Conservation (phyloP, 2,113 vertebrate genomes). For the Campylorhamphus procurvoides region DNA sequence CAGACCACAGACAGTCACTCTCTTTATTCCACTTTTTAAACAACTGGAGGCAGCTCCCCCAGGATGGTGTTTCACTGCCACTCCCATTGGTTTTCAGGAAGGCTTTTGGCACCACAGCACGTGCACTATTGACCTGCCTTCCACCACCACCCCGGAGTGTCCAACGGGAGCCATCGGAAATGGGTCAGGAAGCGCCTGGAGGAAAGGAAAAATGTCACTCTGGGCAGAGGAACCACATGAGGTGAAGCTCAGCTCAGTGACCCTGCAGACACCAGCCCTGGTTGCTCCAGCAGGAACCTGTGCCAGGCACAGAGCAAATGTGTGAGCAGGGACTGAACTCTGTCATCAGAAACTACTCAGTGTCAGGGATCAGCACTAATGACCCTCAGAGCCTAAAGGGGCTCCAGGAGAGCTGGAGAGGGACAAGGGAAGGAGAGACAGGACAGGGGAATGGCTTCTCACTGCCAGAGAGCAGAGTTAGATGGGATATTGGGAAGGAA, state of each 20-base stretch:
- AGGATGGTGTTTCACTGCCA: rapidly evolving
- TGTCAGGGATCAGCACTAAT: background rate
- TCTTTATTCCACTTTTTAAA: background rate
- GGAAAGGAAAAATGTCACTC: background rate
- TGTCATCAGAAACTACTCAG: background rate
- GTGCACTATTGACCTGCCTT: background rate
- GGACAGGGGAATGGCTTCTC: background rate
- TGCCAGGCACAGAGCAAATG: rapidly evolving
- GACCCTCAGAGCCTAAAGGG: background rate
- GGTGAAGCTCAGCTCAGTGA: background rate
- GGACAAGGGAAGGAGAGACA: background rate
- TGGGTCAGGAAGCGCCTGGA: background rate
- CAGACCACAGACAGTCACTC: background rate
- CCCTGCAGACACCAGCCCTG: background rate
- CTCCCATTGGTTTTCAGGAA: background rate
- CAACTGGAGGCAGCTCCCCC: background rate
- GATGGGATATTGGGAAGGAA: too few relatives aligned
- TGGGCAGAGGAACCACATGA: background rate
- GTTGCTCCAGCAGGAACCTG: background rate
- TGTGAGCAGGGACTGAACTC: background rate
- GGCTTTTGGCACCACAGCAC: background rate
- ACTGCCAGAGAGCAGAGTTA: too few relatives aligned
- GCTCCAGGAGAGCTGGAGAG: background rate
- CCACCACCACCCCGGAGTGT: rapidly evolving
- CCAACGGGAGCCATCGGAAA: background rate